These are phyloP conservation scores for Otolemur crassicaudatus DNA, from an alignment of 2,797 vertebrate species.

Conservation along the genomic window DNA sequence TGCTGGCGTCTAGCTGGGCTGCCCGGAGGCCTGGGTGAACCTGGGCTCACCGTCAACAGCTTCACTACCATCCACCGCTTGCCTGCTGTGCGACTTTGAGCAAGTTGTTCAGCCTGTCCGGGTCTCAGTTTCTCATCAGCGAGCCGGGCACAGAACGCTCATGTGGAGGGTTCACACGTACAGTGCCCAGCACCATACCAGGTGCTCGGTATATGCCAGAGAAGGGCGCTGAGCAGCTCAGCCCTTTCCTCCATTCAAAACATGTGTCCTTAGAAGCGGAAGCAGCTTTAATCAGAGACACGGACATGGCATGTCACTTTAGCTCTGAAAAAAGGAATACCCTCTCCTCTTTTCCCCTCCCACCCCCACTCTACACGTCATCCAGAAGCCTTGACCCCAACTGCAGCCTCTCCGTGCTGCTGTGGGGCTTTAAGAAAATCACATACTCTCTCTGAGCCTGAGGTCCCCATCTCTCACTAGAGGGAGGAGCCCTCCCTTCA, in stretches of 20 bases:
- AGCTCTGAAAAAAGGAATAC: neutral
- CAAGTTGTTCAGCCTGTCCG: neutral
- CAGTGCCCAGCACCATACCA: neutral
- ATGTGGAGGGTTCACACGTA: neutral
- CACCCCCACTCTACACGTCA: too few species aligned
- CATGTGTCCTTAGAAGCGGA: neutral
- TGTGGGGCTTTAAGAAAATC: neutral
- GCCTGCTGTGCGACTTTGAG: neutral
- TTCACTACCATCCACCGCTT: neutral
- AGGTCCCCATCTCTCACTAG: neutral
- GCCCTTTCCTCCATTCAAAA: neutral
- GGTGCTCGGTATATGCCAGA: neutral
- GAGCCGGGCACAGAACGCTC: neutral
- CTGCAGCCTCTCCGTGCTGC: neutral
- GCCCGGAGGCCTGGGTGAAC: neutral
- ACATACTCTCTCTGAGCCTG: neutral
- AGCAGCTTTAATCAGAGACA: neutral
- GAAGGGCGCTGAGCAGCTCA: neutral
- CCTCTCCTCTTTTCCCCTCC: neutral
- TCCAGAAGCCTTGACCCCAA: neutral
- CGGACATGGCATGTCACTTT: neutral
- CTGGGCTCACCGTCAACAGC: neutral
- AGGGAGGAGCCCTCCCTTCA: neutral
- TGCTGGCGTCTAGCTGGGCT: neutral
- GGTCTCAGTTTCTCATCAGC: neutral